phyloP scores from a whole-genome alignment of 1,140 invertebrate species.

The Frieseomelitta varia region DNA sequence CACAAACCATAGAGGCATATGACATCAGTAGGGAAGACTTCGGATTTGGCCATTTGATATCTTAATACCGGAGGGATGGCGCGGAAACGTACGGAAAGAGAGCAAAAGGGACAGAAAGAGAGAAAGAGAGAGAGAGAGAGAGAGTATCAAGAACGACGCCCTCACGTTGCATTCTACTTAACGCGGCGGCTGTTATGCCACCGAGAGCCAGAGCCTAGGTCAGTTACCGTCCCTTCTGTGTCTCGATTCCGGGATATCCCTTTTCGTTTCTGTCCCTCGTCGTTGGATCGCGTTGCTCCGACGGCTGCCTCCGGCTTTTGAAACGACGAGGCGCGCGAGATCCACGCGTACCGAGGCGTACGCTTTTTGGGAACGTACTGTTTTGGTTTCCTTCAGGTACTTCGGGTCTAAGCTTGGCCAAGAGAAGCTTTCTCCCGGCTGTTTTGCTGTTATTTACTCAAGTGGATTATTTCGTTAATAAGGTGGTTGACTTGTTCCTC shows the following conservation, averaged over 20 bases:
- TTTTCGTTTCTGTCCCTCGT: slow-evolving; percentile 4
- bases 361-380: background rate
- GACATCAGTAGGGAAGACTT: slow-evolving; percentile 71
- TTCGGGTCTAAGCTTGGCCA: background rate
- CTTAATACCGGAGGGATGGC: slow-evolving; percentile 72
- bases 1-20: slow-evolving; percentile 52
- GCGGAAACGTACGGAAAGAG: background rate
- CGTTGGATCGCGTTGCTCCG: slow-evolving; percentile 4
- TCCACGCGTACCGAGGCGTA: background rate
- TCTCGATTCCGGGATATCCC: slow-evolving; percentile 49
- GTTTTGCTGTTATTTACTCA: no score
- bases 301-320: background rate
- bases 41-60: slow-evolving; percentile 80
- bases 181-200: slow-evolving; percentile 28
- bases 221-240: slow-evolving; percentile 57
- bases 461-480: background rate
- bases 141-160: slow-evolving; percentile 59
- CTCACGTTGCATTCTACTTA: slow-evolving; percentile 64
- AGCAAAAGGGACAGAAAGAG: background rate
- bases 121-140: background rate
- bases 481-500: background rate
- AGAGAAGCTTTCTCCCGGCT: no score
- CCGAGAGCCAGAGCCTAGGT: slow-evolving; percentile 51
- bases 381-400: background rate
- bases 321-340: background rate